Evolutionary conservation across 2,888 invertebrate genomes (phyloP).

Genomic region (Nowickia ferox): DNA sequence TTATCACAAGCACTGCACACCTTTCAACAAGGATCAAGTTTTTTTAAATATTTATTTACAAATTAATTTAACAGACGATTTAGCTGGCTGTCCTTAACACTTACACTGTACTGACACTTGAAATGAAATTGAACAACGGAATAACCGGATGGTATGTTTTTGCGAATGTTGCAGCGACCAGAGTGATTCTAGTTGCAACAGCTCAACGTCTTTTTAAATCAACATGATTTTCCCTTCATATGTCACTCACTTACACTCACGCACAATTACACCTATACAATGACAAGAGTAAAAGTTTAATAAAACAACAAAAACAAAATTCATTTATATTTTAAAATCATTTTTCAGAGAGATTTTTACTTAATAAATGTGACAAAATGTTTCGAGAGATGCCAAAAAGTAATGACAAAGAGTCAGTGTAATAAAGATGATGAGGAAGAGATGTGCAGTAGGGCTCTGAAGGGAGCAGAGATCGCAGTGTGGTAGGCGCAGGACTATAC

Average conservation of each 20-base stretch:
- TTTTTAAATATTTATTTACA: constrained; percentile 5
- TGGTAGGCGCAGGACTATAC: constrained; percentile 74
- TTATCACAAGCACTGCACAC: constrained; percentile 33
- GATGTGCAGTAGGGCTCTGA: constrained; percentile 44
- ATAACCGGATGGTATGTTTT: constrained; percentile 77
- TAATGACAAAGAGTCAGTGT: constrained; percentile 65
- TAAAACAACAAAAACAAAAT: constrained; percentile 44
- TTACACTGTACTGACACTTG: constrained; percentile 74
- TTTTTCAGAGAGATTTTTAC: constrained; percentile 59
- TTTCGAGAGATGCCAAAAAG: constrained; percentile 73
- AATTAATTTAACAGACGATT: neutral
- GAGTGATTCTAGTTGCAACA: constrained; percentile 80
- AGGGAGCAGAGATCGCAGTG: constrained; percentile 45
- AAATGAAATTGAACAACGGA: constrained; percentile 68
- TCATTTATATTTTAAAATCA: constrained; percentile 56
- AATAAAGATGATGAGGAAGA: constrained; percentile 15
- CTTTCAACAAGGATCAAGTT: constrained; percentile 26
- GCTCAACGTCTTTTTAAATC: constrained; percentile 76
- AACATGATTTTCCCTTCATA: constrained; percentile 69
- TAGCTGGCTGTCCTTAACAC: constrained; percentile 40
- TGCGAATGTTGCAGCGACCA: constrained; percentile 81
- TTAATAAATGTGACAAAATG: constrained; percentile 36
- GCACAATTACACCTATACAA: constrained; percentile 47
- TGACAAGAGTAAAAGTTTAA: neutral
- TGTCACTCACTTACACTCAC: constrained; percentile 67